phyloP scores from a whole-genome alignment of 2,797 vertebrate species.

The Champsocephalus esox region DNA sequence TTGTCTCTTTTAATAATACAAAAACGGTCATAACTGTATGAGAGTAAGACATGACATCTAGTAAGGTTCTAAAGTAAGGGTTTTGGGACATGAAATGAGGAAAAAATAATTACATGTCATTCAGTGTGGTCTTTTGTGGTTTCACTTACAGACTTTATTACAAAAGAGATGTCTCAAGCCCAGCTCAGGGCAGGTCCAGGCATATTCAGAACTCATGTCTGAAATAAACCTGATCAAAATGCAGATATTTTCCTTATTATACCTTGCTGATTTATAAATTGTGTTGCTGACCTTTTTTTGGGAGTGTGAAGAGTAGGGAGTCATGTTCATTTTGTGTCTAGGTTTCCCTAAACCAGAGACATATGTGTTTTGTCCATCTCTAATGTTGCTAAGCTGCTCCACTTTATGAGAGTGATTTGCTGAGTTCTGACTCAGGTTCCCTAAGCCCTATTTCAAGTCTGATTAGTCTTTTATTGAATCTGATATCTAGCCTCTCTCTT shows the following conservation, averaged over 20 bases:
- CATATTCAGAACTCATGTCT: background rate
- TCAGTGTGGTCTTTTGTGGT: background rate
- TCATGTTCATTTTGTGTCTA: too few species aligned
- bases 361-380: too few species aligned
- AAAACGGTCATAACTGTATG: background rate
- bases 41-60: background rate
- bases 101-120: background rate
- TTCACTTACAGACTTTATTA: too few species aligned
- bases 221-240: constrained; percentile 3
- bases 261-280: background rate
- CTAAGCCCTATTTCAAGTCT: too few species aligned
- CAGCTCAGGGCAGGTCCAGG: too few species aligned
- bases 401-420: too few species aligned
- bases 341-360: too few species aligned
- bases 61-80: background rate
- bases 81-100: background rate
- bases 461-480: background rate
- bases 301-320: too few species aligned
- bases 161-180: background rate
- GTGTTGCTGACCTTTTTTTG: background rate
- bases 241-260: background rate
- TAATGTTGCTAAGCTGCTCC: too few species aligned
- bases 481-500: background rate
- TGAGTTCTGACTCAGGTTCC: too few species aligned
- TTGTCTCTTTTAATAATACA: background rate